These are phyloP conservation scores for Amaurobius ferox DNA, from an alignment of 2,888 invertebrate species.

Conservation along the genomic window DNA sequence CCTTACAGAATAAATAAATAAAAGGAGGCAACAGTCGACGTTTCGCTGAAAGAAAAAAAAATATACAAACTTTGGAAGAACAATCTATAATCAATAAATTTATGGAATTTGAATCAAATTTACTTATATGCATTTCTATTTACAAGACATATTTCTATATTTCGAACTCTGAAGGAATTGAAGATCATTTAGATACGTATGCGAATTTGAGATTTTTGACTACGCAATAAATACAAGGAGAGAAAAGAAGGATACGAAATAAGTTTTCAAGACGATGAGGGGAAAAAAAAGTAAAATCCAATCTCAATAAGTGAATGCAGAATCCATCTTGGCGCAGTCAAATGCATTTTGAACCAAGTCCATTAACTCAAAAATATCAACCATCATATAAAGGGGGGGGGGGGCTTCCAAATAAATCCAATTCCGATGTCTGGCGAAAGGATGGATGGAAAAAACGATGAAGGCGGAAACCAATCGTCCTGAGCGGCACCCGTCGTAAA, in stretches of 20 bases:
- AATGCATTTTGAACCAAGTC: conserved; percentile 55
- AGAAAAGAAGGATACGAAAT: not conserved
- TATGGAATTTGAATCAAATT: not conserved
- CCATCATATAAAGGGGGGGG: not conserved
- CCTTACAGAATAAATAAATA: too few relatives aligned
- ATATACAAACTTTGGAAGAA: too few relatives aligned
- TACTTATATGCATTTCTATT: not conserved
- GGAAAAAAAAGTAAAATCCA: not conserved
- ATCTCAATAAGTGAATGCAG: conserved; percentile 13
- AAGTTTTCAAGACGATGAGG: not conserved
- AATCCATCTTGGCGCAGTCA: conserved; percentile 38
- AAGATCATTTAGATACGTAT: conserved; percentile 4
- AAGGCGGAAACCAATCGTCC: not conserved
- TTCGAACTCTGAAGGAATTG: not conserved
- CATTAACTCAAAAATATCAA: conserved; percentile 15
- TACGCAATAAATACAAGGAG: not conserved
- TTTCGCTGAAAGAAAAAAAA: too few relatives aligned
- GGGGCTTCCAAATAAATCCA: not conserved
- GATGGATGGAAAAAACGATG: not conserved
- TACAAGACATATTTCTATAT: not conserved
- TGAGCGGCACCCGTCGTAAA: not conserved
- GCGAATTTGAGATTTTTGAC: not conserved
- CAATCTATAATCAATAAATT: not conserved
- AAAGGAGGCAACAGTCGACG: too few relatives aligned
- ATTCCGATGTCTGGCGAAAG: not conserved